Base-by-base conservation (phyloP, 2,113 vertebrate species). In the Jaculus jaculus region DNA sequence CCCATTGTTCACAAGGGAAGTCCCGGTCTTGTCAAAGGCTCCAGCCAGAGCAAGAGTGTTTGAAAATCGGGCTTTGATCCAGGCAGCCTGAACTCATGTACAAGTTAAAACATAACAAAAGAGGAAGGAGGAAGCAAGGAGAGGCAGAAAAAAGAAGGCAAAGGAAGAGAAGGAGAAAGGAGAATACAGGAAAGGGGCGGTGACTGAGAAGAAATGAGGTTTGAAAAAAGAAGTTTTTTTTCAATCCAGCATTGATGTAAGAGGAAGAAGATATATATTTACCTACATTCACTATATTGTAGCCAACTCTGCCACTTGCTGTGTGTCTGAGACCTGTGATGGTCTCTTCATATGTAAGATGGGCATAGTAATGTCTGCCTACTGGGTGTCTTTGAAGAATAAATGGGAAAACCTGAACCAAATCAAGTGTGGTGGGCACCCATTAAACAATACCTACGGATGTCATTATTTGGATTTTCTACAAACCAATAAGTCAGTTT, bases 31-130 rank as follows among this genome's bases (percentile, higher is more conserved):
- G 58, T 4, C 83, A 90, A 81, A 72, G 75, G 66, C 32, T 74
- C 66, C 1, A 2, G 68, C 21, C 3, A 17, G 30, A 81, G 71
- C 71, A 61, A 47, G 82, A 69, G 47, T 3, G 28, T 47, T 93
- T 93, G 82, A 83, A 71, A 93, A 58, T 54, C 74, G 20, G 12
- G 37, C 89, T 92, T 92, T 85, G 85, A 94, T 91, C 86, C 74
- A 32, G 32, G 91, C 32, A 58, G 71, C 85, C 58, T 11, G 71
- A 65, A n/a, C 81, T 72, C 63, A 7, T 1, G 32, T 54, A 63
- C 71, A 82, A 83, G 82, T 85, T 85, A 79, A 75, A 87, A 75
- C 54, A 32, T 47, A 86, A 28, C 77, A 60, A 63, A 92, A n/a
- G 20, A 28, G 39, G 65, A 69, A 63, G 86, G n/a, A 39, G 26